Conservation (phyloP, 2,797 vertebrate genomes). For the Hephaestus fuliginosus region DNA sequence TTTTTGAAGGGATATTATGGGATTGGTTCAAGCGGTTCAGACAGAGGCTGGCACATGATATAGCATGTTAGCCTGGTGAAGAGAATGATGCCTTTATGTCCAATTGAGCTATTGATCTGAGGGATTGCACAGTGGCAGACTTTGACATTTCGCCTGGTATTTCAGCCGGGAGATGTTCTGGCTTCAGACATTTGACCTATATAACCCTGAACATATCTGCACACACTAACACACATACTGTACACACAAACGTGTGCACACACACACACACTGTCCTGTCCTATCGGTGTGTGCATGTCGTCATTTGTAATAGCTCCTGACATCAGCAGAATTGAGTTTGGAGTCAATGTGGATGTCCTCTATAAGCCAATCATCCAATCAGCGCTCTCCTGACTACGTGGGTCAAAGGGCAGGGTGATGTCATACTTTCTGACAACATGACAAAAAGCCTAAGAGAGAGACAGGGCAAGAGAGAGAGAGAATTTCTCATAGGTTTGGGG, state of each 20-base stretch:
- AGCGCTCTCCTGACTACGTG: conserved; percentile 73
- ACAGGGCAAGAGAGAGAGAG: conserved; percentile 20
- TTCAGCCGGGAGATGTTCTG: conserved; percentile 74
- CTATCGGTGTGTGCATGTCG: conserved; percentile 62
- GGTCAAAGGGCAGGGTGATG: conserved; percentile 84
- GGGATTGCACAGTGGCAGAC: conserved; percentile 65
- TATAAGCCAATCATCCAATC: conserved; percentile 85
- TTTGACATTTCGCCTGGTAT: conserved; percentile 83
- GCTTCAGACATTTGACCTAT: conserved; percentile 79
- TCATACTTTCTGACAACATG: conserved; percentile 85
- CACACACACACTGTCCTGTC: conserved; percentile 33
- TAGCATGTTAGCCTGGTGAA: conserved; percentile 32
- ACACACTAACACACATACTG: conserved; percentile 52
- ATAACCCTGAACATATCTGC: conserved; percentile 72
- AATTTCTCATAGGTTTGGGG: conserved; percentile 58
- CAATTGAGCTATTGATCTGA: conserved; percentile 80
- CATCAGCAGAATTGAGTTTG: conserved; percentile 85
- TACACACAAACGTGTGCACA: conserved; percentile 39
- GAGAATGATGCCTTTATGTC: conserved; percentile 71
- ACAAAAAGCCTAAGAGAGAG: conserved; percentile 61
- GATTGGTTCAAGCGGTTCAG: not conserved
- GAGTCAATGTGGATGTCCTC: conserved; percentile 84
- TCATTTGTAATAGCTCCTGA: conserved; percentile 83
- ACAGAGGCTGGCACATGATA: conserved; percentile 29
- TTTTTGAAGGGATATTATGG: not conserved